Evolutionary conservation across 2,113 vertebrate genomes (phyloP), one percentile per base, ranked within the genome.

Genomic region (Ailuropoda melanoleuca): DNA sequence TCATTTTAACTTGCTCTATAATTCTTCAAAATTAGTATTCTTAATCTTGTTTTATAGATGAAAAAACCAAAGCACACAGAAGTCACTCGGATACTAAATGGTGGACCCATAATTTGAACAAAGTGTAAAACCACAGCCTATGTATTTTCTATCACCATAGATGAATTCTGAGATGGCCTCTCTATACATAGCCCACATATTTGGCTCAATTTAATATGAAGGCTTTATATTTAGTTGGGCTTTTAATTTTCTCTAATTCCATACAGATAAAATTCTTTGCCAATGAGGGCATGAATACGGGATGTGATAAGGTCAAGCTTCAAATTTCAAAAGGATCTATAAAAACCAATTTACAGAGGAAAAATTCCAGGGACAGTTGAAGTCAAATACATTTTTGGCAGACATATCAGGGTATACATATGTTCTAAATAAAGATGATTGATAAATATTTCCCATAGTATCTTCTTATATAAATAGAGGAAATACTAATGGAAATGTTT

Each of bases 401-500:
- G 81, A 75, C 83, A 1, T 56, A 62, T 96, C 94, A 97, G 93
- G 97, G 97, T 75, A 97, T 84, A 96, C 96, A 81, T 96, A 97
- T 94, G 93, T 92, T 97, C 89, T 95, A 98, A 87, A 95, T 78
- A 97, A 91, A 97, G 94, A 95, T 43, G 95, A 97, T 29, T 98
- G 95, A 58, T 95, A 98, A 88, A 97, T 97, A 96, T 93, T 97
- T 96, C 94, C 97, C 84, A 89, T 13, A 98, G 94, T 75, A 96
- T 88, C 81, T 90, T 83, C 50, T 95, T 77, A 92, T 19, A 93
- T 29, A 84, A 96, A 97, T 39, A 0, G 6, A 96, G 56, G 68
- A 87, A 96, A 88, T 98, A 96, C 95, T 96, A 97, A 93, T 93
- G 4, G 96, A 98, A 97, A 98, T 96, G 98, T 95, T 97, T 94